Percentiles rank a stretch among this genome's conserved stretches.
Evolutionary conservation across 2,888 invertebrate species (phyloP).

Genomic region (Anthophora plumipes): DNA sequence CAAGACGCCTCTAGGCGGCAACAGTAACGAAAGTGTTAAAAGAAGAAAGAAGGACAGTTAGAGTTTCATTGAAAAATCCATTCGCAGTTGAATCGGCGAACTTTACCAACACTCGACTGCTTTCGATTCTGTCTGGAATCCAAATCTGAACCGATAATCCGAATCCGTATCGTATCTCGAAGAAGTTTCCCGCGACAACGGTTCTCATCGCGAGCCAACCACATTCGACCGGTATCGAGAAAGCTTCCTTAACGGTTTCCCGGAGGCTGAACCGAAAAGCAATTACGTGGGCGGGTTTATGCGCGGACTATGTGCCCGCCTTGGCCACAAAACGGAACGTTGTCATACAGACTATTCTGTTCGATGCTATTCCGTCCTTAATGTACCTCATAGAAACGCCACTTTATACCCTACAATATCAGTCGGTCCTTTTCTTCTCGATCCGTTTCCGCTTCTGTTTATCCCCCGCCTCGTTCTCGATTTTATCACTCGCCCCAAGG

Average conservation of each 20-base stretch:
- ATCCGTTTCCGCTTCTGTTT: neutral
- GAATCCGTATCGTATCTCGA: neutral
- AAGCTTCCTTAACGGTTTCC: constrained; percentile 48
- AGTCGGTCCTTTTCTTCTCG: neutral
- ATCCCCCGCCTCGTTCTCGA: neutral
- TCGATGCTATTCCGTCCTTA: constrained; percentile 31
- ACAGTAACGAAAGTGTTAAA: neutral
- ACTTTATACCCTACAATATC: neutral
- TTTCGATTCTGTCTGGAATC: neutral
- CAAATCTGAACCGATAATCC: neutral
- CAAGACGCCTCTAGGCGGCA: no score
- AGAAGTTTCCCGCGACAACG: constrained; percentile 14
- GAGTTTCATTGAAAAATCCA: no score
- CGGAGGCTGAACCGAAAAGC: constrained; percentile 53
- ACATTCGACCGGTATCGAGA: constrained; percentile 21
- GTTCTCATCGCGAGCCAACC: neutral
- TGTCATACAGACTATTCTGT: constrained; percentile 39
- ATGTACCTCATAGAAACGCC: constrained; percentile 15
- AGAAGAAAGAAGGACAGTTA: no score
- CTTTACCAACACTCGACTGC: no score
- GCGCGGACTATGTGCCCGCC: constrained; percentile 15
- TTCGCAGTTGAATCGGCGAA: no score
- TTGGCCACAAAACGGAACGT: constrained; percentile 4
- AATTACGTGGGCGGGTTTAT: constrained; percentile 59
- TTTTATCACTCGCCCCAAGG: neutral